Evolutionary conservation across 1,140 invertebrate genomes (phyloP).

Genomic region (Drosophila setifemur): DNA sequence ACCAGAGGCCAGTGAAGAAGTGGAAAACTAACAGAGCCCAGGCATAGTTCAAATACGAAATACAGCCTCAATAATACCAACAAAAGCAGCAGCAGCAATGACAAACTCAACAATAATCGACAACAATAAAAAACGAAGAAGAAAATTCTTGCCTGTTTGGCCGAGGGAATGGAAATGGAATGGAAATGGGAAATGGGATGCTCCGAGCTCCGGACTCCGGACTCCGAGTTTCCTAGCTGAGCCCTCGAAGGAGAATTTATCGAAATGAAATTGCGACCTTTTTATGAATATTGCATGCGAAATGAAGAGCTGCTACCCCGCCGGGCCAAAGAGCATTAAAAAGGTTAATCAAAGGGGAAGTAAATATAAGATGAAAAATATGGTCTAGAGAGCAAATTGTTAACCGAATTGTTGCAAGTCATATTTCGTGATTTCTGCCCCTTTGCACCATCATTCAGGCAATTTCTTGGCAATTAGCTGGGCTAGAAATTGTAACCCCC

Average conservation of each 20-base stretch:
- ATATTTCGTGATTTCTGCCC: slow-evolving; percentile 46
- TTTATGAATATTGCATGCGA: slow-evolving; percentile 48
- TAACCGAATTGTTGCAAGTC: slow-evolving; percentile 42
- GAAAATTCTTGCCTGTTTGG: slow-evolving; percentile 25
- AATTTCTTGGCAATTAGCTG: slow-evolving; percentile 49
- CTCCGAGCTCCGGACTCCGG: too few relatives aligned
- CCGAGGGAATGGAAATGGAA: slow-evolving; percentile 1
- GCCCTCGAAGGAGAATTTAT: slow-evolving; percentile 43
- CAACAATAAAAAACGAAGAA: slow-evolving; percentile 63
- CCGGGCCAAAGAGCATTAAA: slow-evolving; percentile 37
- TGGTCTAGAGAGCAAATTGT: slow-evolving; percentile 4
- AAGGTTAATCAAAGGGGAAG: slow-evolving; percentile 32
- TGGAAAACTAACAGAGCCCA: slow-evolving; percentile 39
- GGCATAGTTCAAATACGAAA: slow-evolving; percentile 43
- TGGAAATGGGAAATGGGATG: slow-evolving; percentile 1
- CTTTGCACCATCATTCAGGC: slow-evolving; percentile 38
- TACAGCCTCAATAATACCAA: not conserved
- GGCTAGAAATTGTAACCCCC: slow-evolving; percentile 16
- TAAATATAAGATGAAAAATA: not conserved
- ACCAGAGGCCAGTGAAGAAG: slow-evolving; percentile 8
- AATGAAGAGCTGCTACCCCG: slow-evolving; percentile 26
- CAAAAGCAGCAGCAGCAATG: not conserved
- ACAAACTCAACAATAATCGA: slow-evolving; percentile 64
- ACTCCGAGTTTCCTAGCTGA: slow-evolving; percentile 44
- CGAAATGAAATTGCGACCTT: slow-evolving; percentile 53